phyloP scores from a whole-genome alignment of 2,888 invertebrate species.

The Aphodius sticticus region DNA sequence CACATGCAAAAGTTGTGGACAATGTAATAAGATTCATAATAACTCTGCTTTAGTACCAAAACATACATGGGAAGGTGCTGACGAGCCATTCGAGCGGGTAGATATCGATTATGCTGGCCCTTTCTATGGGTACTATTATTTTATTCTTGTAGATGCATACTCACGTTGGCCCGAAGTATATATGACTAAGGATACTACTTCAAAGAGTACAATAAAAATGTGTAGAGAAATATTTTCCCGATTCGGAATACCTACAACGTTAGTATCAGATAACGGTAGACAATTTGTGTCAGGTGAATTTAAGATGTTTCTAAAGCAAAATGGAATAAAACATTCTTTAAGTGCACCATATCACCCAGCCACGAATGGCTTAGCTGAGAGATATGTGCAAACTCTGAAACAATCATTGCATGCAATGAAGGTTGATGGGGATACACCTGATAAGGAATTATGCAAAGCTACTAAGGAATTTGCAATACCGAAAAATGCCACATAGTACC shows the following conservation, averaged over 20 bases:
- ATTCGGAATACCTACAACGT: constrained; percentile 44
- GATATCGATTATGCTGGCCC: not conserved
- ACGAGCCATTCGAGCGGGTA: too few relatives aligned
- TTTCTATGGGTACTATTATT: constrained; percentile 33
- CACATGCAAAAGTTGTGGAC: too few relatives aligned
- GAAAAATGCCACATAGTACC: constrained; percentile 33
- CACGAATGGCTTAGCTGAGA: constrained; percentile 19
- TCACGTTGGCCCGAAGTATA: too few relatives aligned
- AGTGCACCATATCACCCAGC: constrained; percentile 27
- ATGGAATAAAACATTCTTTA: constrained; percentile 33
- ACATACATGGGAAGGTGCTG: too few relatives aligned
- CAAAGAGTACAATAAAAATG: constrained; percentile 36
- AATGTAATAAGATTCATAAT: too few relatives aligned
- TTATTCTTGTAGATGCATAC: constrained; percentile 42
- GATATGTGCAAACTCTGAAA: constrained; percentile 10
- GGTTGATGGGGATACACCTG: too few relatives aligned
- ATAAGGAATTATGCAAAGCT: too few relatives aligned
- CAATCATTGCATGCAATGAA: too few relatives aligned
- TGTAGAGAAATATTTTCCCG: constrained; percentile 40
- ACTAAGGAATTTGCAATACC: too few relatives aligned
- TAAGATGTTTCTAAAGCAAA: constrained; percentile 33
- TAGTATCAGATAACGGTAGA: constrained; percentile 47
- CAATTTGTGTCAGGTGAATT: constrained; percentile 44
- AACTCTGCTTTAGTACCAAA: too few relatives aligned
- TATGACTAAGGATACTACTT: constrained; percentile 39